phyloP scores from a whole-genome alignment of 2,888 invertebrate genomes.

The Homarus gammarus region DNA sequence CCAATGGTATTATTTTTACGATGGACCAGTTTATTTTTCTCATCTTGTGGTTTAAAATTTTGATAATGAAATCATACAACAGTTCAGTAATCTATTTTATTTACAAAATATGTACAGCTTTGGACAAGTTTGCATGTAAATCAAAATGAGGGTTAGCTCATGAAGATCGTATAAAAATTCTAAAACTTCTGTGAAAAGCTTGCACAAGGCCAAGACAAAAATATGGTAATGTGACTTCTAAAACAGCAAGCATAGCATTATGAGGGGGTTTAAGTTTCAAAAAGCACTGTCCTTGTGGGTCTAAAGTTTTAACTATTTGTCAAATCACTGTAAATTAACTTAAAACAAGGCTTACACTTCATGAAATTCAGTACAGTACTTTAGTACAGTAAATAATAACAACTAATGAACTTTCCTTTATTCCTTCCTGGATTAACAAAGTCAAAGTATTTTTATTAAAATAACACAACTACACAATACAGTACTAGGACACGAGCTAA shows the following conservation, averaged over 20 bases:
- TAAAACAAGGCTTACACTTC: not conserved
- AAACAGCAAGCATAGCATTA: not conserved
- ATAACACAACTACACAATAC: not conserved
- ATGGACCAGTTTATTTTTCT: too few relatives aligned
- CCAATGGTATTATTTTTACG: too few relatives aligned
- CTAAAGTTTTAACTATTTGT: not conserved
- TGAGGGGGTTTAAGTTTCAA: not conserved
- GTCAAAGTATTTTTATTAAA: not conserved
- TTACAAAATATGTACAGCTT: conserved; percentile 18
- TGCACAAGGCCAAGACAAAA: not conserved
- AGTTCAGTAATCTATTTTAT: not conserved
- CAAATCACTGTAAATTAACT: not conserved
- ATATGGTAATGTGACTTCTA: not conserved
- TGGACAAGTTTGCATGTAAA: not conserved
- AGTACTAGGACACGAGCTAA: not conserved
- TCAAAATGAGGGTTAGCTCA: not conserved
- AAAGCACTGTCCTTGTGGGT: not conserved
- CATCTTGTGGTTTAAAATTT: too few relatives aligned
- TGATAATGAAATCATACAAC: not conserved
- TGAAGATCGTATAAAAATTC: not conserved
- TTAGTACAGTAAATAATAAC: not conserved
- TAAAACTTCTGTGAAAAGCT: not conserved
- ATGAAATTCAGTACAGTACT: conserved; percentile 1
- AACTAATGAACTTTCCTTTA: not conserved
- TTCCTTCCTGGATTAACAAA: not conserved